Conservation (phyloP, 1,140 invertebrate species). For the Onthophagus taurus region DNA sequence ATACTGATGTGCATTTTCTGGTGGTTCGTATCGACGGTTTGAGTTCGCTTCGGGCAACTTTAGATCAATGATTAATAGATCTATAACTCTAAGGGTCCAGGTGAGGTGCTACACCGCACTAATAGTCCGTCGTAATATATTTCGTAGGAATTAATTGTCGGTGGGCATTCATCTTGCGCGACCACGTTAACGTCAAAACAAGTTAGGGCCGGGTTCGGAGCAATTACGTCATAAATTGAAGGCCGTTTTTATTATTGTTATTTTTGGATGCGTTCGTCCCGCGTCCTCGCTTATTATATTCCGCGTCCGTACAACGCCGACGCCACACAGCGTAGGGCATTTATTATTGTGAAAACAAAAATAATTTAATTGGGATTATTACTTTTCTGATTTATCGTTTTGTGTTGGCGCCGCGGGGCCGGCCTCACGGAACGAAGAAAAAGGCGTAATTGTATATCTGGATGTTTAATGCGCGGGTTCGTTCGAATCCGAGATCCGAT, state of each 20-base stretch:
- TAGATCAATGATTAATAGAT: slow-evolving; percentile 30
- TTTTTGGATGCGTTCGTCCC: slow-evolving; percentile 10
- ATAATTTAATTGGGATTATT: slow-evolving; percentile 23
- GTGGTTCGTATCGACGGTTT: too few species aligned
- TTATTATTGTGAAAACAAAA: slow-evolving; percentile 21
- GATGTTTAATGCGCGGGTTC: too few species aligned
- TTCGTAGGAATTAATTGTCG: slow-evolving; percentile 29
- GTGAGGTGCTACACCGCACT: slow-evolving; percentile 20
- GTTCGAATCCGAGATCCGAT: too few species aligned
- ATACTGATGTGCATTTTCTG: too few species aligned
- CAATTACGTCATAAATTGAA: slow-evolving; percentile 25
- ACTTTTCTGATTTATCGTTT: slow-evolving; percentile 24
- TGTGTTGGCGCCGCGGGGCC: too few species aligned
- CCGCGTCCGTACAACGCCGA: background rate
- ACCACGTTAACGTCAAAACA: slow-evolving; percentile 25
- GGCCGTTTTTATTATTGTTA: slow-evolving; percentile 17
- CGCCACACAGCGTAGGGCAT: slow-evolving; percentile 12
- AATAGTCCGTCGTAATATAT: slow-evolving; percentile 27
- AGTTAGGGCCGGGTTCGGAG: slow-evolving; percentile 16
- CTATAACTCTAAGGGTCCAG: slow-evolving; percentile 27
- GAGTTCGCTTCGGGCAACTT: slow-evolving; percentile 17
- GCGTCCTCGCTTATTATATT: background rate
- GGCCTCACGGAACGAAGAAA: too few species aligned
- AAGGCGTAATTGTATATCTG: too few species aligned
- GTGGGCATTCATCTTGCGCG: slow-evolving; percentile 23